Conservation (phyloP, 2,797 vertebrate species). For the Liasis olivaceus region DNA sequence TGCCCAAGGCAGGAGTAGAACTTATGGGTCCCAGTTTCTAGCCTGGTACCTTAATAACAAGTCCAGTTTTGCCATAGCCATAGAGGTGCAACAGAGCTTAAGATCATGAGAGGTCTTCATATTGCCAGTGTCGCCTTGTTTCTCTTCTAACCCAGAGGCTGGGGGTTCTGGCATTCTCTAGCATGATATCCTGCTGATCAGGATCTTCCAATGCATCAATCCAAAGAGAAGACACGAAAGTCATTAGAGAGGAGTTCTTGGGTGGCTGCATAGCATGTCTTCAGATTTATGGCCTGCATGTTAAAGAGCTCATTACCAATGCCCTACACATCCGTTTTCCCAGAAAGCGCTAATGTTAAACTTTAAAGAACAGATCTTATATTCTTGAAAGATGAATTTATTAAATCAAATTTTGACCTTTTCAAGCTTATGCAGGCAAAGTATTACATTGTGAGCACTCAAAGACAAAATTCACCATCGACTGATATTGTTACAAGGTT, state of each 20-base stretch:
- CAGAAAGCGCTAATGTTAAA: constrained; percentile 58
- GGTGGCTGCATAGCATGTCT: neutral
- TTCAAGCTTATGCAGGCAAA: constrained; percentile 48
- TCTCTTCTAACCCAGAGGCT: neutral
- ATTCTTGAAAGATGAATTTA: constrained; percentile 59
- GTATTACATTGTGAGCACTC: constrained; percentile 51
- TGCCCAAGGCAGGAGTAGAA: neutral
- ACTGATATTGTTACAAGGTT: constrained; percentile 21
- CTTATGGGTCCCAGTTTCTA: neutral
- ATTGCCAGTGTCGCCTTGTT: neutral
- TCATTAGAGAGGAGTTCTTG: neutral
- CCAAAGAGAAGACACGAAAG: neutral
- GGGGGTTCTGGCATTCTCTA: neutral
- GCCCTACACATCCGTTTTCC: constrained; percentile 38
- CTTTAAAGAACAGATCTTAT: constrained; percentile 58
- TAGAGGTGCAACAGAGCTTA: too few relatives aligned
- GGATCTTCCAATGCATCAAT: neutral
- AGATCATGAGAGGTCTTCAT: neutral
- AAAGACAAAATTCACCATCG: constrained; percentile 34
- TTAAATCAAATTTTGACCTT: constrained; percentile 67
- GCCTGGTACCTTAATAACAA: neutral
- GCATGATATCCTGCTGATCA: neutral
- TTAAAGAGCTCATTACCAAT: constrained; percentile 59
- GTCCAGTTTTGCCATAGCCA: neutral
- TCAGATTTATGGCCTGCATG: constrained; percentile 53